phyloP scores from a whole-genome alignment of 2,888 invertebrate genomes.

The Phasia obesa region DNA sequence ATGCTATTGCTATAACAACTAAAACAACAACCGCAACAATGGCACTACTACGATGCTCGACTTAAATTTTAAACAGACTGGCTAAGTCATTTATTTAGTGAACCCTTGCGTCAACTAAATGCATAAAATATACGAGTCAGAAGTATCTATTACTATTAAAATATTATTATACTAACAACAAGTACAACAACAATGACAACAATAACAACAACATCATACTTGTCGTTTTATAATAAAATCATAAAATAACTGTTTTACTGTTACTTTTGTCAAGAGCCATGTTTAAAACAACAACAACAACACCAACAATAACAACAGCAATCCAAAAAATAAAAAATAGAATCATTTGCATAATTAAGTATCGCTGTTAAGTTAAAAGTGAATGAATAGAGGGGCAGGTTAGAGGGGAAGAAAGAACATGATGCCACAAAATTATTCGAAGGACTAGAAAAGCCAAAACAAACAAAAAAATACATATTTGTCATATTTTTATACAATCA shows the following conservation, averaged over 20 bases:
- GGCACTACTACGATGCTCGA: constrained; percentile 31
- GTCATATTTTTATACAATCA: neutral
- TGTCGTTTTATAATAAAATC: constrained; percentile 34
- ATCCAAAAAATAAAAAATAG: constrained; percentile 25
- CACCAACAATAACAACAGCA: neutral
- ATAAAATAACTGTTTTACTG: constrained; percentile 42
- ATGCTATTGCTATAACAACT: neutral
- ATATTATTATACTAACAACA: constrained; percentile 22
- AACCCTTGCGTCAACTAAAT: constrained; percentile 33
- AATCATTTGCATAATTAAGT: constrained; percentile 67
- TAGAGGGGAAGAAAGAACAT: neutral
- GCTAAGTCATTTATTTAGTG: constrained; percentile 27
- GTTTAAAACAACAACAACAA: constrained; percentile 27
- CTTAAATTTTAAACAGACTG: constrained; percentile 24
- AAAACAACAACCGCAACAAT: constrained; percentile 13
- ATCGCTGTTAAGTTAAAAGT: constrained; percentile 22
- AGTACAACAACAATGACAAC: constrained; percentile 4
- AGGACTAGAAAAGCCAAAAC: constrained; percentile 5
- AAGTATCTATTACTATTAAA: constrained; percentile 38
- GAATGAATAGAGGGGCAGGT: neutral
- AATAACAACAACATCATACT: constrained; percentile 8
- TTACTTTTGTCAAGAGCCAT: constrained; percentile 39
- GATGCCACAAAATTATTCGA: constrained; percentile 5
- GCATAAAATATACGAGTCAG: constrained; percentile 29
- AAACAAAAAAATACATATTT: neutral